Conservation (phyloP, 2,797 vertebrate genomes). For the Acipenser ruthenus region DNA sequence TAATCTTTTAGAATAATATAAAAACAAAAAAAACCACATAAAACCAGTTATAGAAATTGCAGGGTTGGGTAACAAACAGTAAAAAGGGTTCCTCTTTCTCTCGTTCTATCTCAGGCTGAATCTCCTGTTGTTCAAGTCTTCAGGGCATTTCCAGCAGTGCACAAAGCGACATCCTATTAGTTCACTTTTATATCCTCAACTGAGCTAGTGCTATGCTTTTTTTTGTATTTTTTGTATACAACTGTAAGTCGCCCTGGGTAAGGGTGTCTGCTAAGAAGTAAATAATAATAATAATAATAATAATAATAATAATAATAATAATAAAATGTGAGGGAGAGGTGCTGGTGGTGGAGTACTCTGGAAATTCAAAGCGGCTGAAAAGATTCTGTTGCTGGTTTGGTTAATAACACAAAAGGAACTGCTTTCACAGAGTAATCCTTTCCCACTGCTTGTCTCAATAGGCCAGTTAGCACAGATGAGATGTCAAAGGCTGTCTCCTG, state of each 20-base stretch:
- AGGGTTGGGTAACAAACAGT: no score
- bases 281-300: neutral
- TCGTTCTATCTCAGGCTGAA: no score
- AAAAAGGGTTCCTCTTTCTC: no score
- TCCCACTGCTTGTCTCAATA: constrained; percentile 17
- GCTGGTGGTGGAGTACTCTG: constrained; percentile 17
- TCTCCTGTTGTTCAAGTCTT: no score
- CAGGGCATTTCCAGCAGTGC: no score
- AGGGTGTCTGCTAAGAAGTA: constrained; percentile 9
- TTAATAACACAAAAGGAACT: constrained; percentile 29
- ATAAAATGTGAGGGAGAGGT: constrained; percentile 2
- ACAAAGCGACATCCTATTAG: no score
- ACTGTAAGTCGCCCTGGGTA: neutral
- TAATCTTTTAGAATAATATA: no score
- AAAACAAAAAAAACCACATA: no score
- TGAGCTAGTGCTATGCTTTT: no score
- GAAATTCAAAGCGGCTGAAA: neutral
- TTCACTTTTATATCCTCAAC: no score
- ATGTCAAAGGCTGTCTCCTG: constrained; percentile 21
- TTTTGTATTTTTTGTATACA: no score
- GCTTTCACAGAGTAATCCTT: constrained; percentile 36
- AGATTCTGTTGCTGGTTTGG: neutral
- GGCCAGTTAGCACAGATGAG: constrained; percentile 12
- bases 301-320: neutral
- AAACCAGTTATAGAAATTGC: no score